Conservation (phyloP, 2,113 vertebrate species). For the Anguilla japonica region DNA sequence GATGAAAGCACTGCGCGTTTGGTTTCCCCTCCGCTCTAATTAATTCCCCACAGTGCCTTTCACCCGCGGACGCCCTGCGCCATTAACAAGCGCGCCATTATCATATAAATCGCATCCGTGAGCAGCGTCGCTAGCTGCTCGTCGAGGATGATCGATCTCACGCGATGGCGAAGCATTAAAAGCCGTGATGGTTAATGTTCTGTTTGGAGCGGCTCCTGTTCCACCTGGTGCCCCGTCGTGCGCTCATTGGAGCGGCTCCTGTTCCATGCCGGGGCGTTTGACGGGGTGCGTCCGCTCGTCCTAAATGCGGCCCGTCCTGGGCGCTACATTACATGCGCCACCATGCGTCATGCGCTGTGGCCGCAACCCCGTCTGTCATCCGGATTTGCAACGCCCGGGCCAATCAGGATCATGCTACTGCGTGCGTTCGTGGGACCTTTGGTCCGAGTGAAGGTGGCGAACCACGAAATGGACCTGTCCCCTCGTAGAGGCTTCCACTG, state of each 20-base stretch:
- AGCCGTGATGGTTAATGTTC: neutral
- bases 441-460: too few relatives aligned
- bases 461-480: too few relatives aligned
- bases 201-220: neutral
- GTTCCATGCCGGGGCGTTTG: neutral
- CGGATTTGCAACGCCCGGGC: neutral
- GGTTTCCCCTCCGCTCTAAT: too few relatives aligned
- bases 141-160: neutral
- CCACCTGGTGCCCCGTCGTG: neutral
- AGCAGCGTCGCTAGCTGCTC: neutral
- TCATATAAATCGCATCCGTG: constrained; percentile 15
- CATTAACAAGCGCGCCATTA: neutral
- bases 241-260: neutral
- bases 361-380: neutral
- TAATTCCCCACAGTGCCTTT: too few relatives aligned
- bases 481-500: too few relatives aligned
- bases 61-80: neutral
- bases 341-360: neutral
- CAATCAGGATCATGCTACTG: neutral
- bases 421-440: too few relatives aligned
- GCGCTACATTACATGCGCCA: neutral
- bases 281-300: neutral
- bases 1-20: too few relatives aligned
- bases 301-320: neutral
- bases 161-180: neutral